A percentile compares a stretch with the other conserved stretches of the same genome.
Evolutionary conservation across 2,113 vertebrate species (phyloP).

Genomic region (Heloderma charlesbogerti): DNA sequence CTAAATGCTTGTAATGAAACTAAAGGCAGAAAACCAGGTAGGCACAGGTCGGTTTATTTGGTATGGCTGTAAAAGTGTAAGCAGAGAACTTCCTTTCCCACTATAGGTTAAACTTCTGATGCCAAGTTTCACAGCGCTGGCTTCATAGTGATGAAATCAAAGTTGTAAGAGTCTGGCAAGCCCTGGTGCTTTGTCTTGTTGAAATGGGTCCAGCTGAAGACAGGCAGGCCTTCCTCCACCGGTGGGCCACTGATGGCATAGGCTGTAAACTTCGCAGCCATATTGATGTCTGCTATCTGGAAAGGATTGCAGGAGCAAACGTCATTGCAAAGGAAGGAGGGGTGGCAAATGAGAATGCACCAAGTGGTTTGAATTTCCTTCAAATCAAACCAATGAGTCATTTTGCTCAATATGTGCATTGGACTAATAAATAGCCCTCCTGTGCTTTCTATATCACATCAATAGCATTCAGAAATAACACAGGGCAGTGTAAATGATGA

Average conservation of each 20-base stretch:
- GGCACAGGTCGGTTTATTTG: conserved; percentile 65
- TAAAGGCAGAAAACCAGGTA: conserved; percentile 12
- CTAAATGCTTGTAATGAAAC: background rate
- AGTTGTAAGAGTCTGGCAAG: conserved; percentile 86
- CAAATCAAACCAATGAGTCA: background rate
- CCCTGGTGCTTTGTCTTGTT: conserved; percentile 83
- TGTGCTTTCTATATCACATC: background rate
- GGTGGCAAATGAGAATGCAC: background rate
- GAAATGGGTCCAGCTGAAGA: conserved; percentile 86
- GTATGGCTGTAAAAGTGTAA: conserved; percentile 57
- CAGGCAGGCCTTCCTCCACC: conserved; percentile 82
- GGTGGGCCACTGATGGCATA: conserved; percentile 89
- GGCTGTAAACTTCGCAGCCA: conserved; percentile 80
- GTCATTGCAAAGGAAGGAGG: background rate
- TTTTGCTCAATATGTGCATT: background rate
- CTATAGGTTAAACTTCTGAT: background rate
- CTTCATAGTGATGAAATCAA: conserved; percentile 85
- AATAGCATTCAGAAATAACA: background rate
- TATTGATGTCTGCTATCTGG: conserved; percentile 87
- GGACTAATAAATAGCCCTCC: background rate
- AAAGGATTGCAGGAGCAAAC: conserved; percentile 11
- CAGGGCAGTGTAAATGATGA: background rate
- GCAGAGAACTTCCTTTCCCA: background rate
- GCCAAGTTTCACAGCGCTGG: conserved; percentile 78
- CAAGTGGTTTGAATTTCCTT: background rate